Percentiles rank a stretch among this genome's conserved stretches.
These are phyloP conservation scores for Macrosoma leucophasiata DNA, from an alignment of 2,888 invertebrate genomes.

Conservation along the genomic window DNA sequence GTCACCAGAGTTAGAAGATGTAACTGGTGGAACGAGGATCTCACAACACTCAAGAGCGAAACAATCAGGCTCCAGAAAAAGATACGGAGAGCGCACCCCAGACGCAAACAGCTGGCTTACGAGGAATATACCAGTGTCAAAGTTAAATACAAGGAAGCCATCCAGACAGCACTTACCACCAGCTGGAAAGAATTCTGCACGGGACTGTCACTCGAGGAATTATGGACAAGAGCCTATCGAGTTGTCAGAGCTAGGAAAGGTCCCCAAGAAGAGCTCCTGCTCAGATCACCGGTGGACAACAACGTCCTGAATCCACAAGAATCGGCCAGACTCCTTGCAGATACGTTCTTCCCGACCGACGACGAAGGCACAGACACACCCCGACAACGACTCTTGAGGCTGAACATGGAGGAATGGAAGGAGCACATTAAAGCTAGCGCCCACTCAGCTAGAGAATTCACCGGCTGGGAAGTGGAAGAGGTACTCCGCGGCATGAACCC, in stretches of 20 bases:
- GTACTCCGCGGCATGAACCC: constrained; percentile 9
- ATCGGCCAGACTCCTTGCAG: constrained; percentile 12
- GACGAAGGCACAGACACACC: constrained; percentile 1
- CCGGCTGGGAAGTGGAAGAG: not conserved
- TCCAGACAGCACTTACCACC: not conserved
- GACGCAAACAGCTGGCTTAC: not conserved
- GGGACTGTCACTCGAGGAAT: constrained; percentile 8
- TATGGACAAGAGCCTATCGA: constrained; percentile 19
- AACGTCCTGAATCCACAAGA: constrained; percentile 3
- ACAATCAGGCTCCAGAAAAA: constrained; percentile 2
- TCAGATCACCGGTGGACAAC: not conserved
- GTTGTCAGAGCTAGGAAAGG: constrained; percentile 8
- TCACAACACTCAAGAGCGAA: constrained; percentile 4
- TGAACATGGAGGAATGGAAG: not conserved
- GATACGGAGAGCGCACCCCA: constrained; percentile 4
- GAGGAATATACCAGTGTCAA: constrained; percentile 1
- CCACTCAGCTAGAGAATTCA: not conserved
- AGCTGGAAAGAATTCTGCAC: constrained; percentile 19
- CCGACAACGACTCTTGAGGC: constrained; percentile 2
- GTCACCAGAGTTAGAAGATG: not conserved
- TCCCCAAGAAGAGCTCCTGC: constrained; percentile 6
- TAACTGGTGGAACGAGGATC: constrained; percentile 11
- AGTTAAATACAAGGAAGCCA: constrained; percentile 7
- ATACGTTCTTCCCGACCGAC: constrained; percentile 17
- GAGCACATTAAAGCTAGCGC: not conserved